These are phyloP conservation scores for Cerastoderma edule DNA, from an alignment of 2,888 invertebrate genomes.

Conservation along the genomic window DNA sequence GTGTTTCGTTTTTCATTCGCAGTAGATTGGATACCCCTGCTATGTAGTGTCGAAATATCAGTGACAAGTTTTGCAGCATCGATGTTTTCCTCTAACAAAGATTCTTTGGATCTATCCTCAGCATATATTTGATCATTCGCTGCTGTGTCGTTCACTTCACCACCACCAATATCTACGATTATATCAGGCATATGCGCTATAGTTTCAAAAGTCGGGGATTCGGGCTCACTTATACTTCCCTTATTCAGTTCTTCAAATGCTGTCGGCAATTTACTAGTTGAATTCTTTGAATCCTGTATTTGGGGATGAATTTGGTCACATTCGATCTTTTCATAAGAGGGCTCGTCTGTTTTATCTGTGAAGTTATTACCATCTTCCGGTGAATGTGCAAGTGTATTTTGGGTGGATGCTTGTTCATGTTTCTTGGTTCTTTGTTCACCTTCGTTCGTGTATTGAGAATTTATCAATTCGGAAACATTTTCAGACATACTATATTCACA, in stretches of 20 bases:
- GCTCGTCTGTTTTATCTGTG: neutral
- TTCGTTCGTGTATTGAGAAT: too few species aligned
- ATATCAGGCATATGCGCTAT: neutral
- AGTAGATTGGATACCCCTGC: neutral
- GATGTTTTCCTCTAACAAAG: neutral
- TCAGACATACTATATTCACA: too few species aligned
- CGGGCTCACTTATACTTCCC: neutral
- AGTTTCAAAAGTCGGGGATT: neutral
- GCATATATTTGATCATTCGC: neutral
- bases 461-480: too few species aligned
- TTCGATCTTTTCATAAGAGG: too few species aligned
- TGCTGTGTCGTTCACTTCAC: too few species aligned
- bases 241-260: neutral
- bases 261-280: neutral
- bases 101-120: neutral
- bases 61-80: neutral
- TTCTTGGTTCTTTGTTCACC: too few species aligned
- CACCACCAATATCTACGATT: neutral
- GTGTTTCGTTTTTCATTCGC: neutral
- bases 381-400: neutral
- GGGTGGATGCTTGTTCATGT: neutral
- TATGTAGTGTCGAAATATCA: neutral
- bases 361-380: neutral
- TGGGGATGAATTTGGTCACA: too few species aligned
- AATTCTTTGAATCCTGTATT: constrained; percentile 8